Conservation (phyloP, 2,888 invertebrate species). For the Drosophila kanekoi region DNA sequence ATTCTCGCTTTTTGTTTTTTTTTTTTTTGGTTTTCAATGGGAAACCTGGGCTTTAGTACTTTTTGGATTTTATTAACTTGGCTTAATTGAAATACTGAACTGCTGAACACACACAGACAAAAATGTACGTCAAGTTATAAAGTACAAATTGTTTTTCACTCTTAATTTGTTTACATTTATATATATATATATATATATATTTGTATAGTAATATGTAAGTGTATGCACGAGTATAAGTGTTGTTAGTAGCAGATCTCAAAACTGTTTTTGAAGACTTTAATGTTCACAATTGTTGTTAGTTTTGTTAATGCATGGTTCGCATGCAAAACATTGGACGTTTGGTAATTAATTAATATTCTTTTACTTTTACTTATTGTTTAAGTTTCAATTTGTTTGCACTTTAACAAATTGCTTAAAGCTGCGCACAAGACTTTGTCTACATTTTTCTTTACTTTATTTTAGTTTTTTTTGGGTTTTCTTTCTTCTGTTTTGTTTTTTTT, state of each 20-base stretch:
- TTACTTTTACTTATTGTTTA: slow-evolving; percentile 38
- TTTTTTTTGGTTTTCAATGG: slow-evolving; percentile 61
- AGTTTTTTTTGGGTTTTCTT: slow-evolving; percentile 2
- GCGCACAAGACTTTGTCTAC: slow-evolving; percentile 70
- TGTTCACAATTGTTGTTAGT: slow-evolving; percentile 76
- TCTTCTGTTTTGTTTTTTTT: background rate
- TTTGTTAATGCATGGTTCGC: slow-evolving; percentile 51
- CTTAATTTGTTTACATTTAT: slow-evolving; percentile 29
- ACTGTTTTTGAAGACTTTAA: slow-evolving; percentile 65
- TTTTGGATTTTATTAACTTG: slow-evolving; percentile 56
- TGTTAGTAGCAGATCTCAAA: slow-evolving; percentile 45
- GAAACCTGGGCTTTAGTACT: slow-evolving; percentile 65
- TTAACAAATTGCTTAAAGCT: slow-evolving; percentile 74
- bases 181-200: slow-evolving; percentile 17
- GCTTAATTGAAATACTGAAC: slow-evolving; percentile 80
- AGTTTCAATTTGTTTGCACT: slow-evolving; percentile 40
- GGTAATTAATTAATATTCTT: slow-evolving; percentile 51
- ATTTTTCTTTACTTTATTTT: slow-evolving; percentile 25
- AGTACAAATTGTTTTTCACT: slow-evolving; percentile 57
- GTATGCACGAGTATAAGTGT: slow-evolving; percentile 34
- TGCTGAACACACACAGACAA: slow-evolving; percentile 70
- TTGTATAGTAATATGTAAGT: slow-evolving; percentile 9
- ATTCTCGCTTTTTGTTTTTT: slow-evolving; percentile 17
- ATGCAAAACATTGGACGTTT: slow-evolving; percentile 75
- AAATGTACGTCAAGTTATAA: slow-evolving; percentile 49